Base-by-base conservation (phyloP, 2,113 vertebrate species). In the Trichechus manatus region DNA sequence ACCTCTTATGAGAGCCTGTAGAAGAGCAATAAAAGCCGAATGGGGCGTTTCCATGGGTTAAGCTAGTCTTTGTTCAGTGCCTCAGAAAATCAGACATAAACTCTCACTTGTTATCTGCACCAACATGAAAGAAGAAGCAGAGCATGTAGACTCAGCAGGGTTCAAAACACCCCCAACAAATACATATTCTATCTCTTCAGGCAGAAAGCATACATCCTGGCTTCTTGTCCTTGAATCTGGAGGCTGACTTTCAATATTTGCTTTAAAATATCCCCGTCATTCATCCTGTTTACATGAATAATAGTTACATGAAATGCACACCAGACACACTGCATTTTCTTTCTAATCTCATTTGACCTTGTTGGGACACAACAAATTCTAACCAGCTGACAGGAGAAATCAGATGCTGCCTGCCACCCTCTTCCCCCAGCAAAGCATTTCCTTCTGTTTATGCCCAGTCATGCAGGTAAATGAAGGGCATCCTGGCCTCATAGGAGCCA, bases 271-370 rank as follows among this genome's bases (percentile, higher is more conserved):
- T 94, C 27, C 74, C 59, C 36, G 64, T 82, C 14, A 0, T 47
- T 81, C 59, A 81, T 93, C 78, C 89, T 93, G 85, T 85, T 92
- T 81, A 50, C 61, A 33, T 33, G 56, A 86, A 61, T 5, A 33
- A 82, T 39, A 33, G 36, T 77, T 96, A 36, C 11, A 15, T 29
- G 92, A 89, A 59, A 50, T 1, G 4, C 61, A 86, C 44, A 79
- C 63, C 94, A 93, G 82, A 50, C 74, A 36, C 15, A 27, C 25
- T 39, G 64, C 31, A 47, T 95, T 94, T 97, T 95, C 93, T 88
- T 82, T 94, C 93, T 97, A 96, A 97, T 97, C 93, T 97, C 81
- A 66, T 96, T 96, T 97, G 92, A 97, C 97, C 90, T 95, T 95
- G 87, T 81, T 92, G 31, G n/a, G 92, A 85, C 81, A 77, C 77